These are phyloP conservation scores for Zapus hudsonius DNA, from an alignment of 2,113 vertebrate genomes.

Conservation along the genomic window DNA sequence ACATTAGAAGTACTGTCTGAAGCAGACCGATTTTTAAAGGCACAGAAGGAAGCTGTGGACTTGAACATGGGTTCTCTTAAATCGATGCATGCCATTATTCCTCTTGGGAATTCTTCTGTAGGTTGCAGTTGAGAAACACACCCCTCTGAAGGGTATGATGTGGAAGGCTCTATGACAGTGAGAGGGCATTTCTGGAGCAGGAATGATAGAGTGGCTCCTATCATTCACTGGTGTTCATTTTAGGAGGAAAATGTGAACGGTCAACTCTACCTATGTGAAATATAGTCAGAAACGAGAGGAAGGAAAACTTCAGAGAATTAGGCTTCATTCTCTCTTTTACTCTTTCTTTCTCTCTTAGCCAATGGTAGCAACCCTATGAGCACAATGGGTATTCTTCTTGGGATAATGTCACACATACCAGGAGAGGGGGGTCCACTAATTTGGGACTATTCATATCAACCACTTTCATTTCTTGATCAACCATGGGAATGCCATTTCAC, in stretches of 20 bases:
- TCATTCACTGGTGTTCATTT: neutral
- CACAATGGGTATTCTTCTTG: neutral
- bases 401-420: neutral
- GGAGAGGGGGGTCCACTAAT: fast-evolving
- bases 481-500: neutral
- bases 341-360: neutral
- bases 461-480: neutral
- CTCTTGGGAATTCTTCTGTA: neutral
- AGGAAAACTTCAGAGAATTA: neutral
- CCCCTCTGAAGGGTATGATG: neutral
- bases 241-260: neutral
- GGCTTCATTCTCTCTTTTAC: neutral
- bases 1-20: too few relatives aligned
- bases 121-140: neutral
- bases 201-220: neutral
- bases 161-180: neutral
- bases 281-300: neutral
- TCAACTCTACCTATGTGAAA: neutral
- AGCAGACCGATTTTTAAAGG: fast-evolving
- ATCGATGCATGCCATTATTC: neutral
- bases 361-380: neutral
- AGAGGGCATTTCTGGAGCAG: neutral
- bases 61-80: neutral
- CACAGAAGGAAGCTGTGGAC: neutral
- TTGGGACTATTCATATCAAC: neutral